Base-by-base conservation (phyloP, 2,888 invertebrate genomes). In the Dioctria rufipes region DNA sequence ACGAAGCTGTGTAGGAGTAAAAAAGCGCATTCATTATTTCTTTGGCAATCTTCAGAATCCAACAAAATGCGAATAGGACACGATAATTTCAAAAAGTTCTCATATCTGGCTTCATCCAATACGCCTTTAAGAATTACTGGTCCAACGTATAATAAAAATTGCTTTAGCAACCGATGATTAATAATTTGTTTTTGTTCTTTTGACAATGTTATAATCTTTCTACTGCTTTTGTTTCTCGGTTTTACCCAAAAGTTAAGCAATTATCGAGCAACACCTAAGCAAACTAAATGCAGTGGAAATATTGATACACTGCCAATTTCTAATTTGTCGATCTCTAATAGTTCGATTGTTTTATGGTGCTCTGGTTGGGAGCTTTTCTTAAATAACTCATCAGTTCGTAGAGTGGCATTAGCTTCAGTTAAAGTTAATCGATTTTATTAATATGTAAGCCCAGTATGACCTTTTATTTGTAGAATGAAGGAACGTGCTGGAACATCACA, bases 141-240 rank as follows among this genome's bases (percentile, higher is more conserved):
- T 4, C 75, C 75, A 6, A 54, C 51, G 51, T 75, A 58, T 5
- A 75, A n/a, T 60, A 75, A 54, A 75, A 75, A 75, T 39, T 75
- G 60, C 6, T 58, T 13, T 40, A 84, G 81, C 3, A n/a, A n/a
- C 25, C 25, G 25, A 25, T 25, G 25, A 25, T 25, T 2, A 25
- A 25, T 25, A 25, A 25, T 25, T 25, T 25, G 25, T 25, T 25
- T n/a, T 25, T 25, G 25, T 2, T 25, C 25, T 43, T 9, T 8
- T 11, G 43, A n/a, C 46, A 69, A 69, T 8, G 71, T 25, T 11
- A 9, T 46, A 5, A 11, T 11, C 11, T 9, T 42, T 11, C n/a
- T 25, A 8, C 25, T 46, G 3, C 63, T 63, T 39, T 65, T 40
- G 3, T 63, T 13, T 43, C 58, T 37, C 8, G n/a, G 9, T 51